Conservation (phyloP, 2,888 invertebrate species). For the Octodonta nipae region DNA sequence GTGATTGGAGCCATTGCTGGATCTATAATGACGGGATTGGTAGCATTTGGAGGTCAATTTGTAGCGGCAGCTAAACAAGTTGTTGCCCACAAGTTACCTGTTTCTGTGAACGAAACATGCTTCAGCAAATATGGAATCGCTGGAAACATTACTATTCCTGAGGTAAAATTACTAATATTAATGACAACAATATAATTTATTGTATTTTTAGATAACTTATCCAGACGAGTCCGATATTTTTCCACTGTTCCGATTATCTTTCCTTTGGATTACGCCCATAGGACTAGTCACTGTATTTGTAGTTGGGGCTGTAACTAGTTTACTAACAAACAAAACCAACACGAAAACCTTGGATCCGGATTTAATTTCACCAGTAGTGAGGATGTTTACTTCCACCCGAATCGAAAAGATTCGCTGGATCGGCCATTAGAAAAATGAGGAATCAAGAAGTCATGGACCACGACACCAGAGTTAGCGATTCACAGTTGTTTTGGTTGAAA, state of each 20-base stretch:
- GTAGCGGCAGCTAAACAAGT: constrained; percentile 47
- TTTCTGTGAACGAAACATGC: constrained; percentile 37
- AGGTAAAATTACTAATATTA: constrained; percentile 7
- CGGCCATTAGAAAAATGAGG: constrained; percentile 18
- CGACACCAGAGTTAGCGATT: constrained; percentile 13
- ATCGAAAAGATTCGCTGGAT: constrained; percentile 20
- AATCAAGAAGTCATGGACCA: constrained; percentile 12
- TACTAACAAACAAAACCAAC: constrained; percentile 41
- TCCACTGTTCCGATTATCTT: constrained; percentile 63
- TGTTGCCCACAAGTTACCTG: constrained; percentile 43
- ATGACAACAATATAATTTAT: constrained; percentile 2
- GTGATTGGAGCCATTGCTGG: constrained; percentile 48
- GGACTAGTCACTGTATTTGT: constrained; percentile 53
- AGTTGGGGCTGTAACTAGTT: constrained; percentile 54
- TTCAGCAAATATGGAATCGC: constrained; percentile 22
- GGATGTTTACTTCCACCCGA: constrained; percentile 36
- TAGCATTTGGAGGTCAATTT: constrained; percentile 54
- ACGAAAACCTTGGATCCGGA: constrained; percentile 42
- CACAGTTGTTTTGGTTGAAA: background rate
- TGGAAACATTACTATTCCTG: constrained; percentile 32
- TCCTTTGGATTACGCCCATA: constrained; percentile 68
- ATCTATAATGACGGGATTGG: constrained; percentile 46
- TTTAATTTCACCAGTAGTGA: constrained; percentile 46
- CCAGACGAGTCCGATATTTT: constrained; percentile 45
- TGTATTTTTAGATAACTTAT: constrained; percentile 14